A percentile compares a stretch with the other conserved stretches of the same genome.
Evolutionary conservation across 2,888 invertebrate species (phyloP).

Genomic region (Patella pellucida): DNA sequence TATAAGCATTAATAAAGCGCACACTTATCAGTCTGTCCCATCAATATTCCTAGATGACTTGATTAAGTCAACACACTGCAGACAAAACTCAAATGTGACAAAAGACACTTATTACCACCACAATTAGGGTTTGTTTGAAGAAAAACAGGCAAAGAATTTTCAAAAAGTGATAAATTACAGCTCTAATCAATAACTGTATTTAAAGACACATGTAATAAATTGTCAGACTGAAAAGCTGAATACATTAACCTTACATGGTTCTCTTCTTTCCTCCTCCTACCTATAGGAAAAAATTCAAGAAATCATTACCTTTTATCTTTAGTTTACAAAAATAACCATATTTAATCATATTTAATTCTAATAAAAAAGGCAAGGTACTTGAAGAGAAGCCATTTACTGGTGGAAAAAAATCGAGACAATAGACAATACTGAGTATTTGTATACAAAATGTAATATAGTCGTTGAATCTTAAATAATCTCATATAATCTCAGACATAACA

Average conservation of each 20-base stretch:
- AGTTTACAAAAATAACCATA: no score
- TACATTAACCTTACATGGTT: neutral
- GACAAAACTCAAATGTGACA: slow-evolving; percentile 8
- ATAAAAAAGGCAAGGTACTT: no score
- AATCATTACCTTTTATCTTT: no score
- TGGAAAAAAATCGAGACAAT: no score
- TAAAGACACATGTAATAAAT: slow-evolving; percentile 8
- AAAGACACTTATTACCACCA: slow-evolving; percentile 12
- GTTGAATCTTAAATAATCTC: slow-evolving; percentile 5
- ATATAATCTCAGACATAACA: no score
- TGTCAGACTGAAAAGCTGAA: slow-evolving; percentile 5
- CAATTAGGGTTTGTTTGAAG: slow-evolving; percentile 8
- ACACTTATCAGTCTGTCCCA: slow-evolving; percentile 11
- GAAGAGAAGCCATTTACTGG: no score
- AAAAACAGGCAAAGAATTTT: slow-evolving; percentile 8
- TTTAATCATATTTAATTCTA: no score
- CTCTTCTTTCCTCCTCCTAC: no score
- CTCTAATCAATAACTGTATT: slow-evolving; percentile 7
- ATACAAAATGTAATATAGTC: no score
- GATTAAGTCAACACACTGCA: slow-evolving; percentile 11
- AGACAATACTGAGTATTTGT: no score
- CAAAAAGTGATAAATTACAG: slow-evolving; percentile 12
- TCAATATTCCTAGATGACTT: slow-evolving; percentile 9
- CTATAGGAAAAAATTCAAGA: no score
- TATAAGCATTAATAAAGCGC: slow-evolving; percentile 4